Percentiles rank a stretch among this genome's conserved stretches.
phyloP scores from a whole-genome alignment of 2,113 vertebrate species.

The Fulmarus glacialis region DNA sequence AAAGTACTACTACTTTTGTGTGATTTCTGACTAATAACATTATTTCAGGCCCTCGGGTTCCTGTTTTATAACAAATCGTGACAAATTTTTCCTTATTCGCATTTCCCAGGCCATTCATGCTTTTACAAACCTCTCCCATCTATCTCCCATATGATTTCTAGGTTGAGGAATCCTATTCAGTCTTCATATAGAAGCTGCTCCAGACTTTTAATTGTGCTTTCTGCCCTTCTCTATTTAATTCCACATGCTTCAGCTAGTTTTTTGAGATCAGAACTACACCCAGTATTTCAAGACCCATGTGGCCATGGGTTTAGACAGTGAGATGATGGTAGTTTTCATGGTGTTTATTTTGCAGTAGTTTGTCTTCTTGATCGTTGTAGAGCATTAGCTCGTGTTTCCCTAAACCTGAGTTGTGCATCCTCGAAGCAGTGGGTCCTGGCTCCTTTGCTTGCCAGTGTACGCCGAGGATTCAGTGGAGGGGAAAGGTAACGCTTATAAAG shows the following conservation, averaged over 20 bases:
- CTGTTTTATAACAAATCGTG: background rate
- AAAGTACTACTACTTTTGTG: background rate
- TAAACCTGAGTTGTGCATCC: background rate
- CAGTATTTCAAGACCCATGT: background rate
- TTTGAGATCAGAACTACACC: background rate
- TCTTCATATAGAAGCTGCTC: background rate
- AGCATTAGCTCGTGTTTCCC: fast-evolving
- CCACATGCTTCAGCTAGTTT: background rate
- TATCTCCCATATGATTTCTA: background rate
- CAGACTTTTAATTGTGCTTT: background rate
- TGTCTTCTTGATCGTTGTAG: background rate
- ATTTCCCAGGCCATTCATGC: background rate
- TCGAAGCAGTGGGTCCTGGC: background rate
- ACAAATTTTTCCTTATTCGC: background rate
- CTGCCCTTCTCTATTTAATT: background rate
- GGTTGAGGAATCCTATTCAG: background rate
- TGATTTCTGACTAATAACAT: background rate
- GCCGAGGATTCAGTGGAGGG: background rate
- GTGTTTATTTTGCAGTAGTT: background rate
- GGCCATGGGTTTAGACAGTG: background rate
- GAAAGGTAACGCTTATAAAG: background rate
- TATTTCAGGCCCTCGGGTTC: background rate
- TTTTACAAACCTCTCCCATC: background rate
- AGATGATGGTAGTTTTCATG: background rate
- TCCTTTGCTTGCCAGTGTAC: background rate